Evolutionary conservation across 2,797 vertebrate species (phyloP).

Genomic region (Ctenopoma multispine): DNA sequence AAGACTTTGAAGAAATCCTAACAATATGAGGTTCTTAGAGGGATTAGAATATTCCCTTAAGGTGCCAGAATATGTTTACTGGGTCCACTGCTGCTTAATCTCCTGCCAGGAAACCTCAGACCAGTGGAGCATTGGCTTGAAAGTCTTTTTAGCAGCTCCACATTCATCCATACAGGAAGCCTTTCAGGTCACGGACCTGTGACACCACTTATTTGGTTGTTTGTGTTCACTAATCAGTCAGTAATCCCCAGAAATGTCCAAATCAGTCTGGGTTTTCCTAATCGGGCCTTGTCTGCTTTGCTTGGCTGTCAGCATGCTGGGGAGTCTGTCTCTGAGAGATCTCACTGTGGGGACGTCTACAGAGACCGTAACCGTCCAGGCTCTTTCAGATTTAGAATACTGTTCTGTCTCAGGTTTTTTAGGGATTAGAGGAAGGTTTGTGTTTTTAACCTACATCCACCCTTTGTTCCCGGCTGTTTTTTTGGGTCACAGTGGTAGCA

Average conservation of each 20-base stretch:
- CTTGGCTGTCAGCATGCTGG: constrained; percentile 40
- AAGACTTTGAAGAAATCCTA: constrained; percentile 6
- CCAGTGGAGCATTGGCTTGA: constrained; percentile 23
- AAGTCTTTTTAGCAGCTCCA: constrained; percentile 30
- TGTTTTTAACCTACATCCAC: not conserved
- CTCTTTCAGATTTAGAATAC: constrained; percentile 8
- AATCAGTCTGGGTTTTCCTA: constrained; percentile 54
- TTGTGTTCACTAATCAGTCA: constrained; percentile 74
- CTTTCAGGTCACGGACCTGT: constrained; percentile 56
- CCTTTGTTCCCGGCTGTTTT: not conserved
- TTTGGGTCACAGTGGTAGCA: not conserved
- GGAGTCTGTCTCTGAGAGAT: constrained; percentile 36
- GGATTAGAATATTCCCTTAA: constrained; percentile 7
- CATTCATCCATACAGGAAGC: constrained; percentile 36
- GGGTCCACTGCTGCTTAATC: constrained; percentile 36
- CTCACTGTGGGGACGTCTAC: constrained; percentile 3
- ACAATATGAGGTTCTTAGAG: constrained; percentile 17
- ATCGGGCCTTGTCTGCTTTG: constrained; percentile 29
- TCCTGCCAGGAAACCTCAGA: constrained; percentile 48
- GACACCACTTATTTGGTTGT: constrained; percentile 69
- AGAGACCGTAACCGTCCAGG: constrained; percentile 8
- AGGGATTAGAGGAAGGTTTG: not conserved
- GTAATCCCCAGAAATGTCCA: constrained; percentile 72
- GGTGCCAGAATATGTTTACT: constrained; percentile 42
- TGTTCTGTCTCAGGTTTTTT: not conserved